Percentiles rank a stretch among this genome's conserved stretches.
These are phyloP conservation scores for Poeciliopsis turrubarensis DNA, from an alignment of 2,113 vertebrate species.

Conservation along the genomic window DNA sequence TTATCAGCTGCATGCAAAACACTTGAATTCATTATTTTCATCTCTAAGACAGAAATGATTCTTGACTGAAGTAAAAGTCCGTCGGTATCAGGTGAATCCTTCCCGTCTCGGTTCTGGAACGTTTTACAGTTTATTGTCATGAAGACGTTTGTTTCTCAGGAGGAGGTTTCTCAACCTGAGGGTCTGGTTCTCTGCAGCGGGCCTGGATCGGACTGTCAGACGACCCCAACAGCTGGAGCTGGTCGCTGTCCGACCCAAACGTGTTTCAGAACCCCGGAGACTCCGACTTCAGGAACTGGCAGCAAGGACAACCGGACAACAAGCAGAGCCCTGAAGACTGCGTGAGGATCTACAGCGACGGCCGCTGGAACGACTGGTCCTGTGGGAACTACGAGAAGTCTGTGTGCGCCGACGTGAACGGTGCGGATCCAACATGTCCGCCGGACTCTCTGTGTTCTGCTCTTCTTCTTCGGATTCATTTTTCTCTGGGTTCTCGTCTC, in stretches of 20 bases:
- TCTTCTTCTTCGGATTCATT: too few species aligned
- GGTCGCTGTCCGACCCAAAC: background rate
- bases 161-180: too few species aligned
- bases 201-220: background rate
- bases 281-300: slow-evolving; percentile 1
- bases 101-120: too few species aligned
- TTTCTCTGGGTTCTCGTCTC: background rate
- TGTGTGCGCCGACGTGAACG: background rate
- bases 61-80: too few species aligned
- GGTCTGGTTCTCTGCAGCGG: background rate
- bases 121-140: too few species aligned
- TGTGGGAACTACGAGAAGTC: background rate
- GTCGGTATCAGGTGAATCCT: too few species aligned
- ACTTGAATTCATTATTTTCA: too few species aligned
- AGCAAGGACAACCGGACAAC: background rate
- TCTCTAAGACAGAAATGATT: too few species aligned
- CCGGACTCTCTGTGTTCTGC: too few species aligned
- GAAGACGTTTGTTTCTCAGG: too few species aligned
- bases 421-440: background rate
- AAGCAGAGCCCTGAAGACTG: background rate
- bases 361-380: background rate
- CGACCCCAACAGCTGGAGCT: background rate
- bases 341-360: background rate
- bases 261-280: background rate
- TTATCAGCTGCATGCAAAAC: too few species aligned